Evolutionary conservation across 1,140 invertebrate species (phyloP).

Genomic region (Procambarus clarkii): DNA sequence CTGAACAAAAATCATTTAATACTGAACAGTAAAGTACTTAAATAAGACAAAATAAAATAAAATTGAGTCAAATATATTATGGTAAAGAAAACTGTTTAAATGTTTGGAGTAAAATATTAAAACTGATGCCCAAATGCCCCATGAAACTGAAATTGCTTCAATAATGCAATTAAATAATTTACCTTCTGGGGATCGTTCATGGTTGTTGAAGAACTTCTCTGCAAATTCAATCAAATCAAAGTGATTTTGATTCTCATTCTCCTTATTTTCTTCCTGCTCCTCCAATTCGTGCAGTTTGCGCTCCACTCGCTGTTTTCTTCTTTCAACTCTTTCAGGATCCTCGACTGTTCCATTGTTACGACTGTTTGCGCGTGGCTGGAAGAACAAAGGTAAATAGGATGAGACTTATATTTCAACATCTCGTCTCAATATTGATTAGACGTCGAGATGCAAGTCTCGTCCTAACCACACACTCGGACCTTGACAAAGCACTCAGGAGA

Average conservation of each 20-base stretch:
- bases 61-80: background rate
- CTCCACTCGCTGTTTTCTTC: conserved; percentile 88
- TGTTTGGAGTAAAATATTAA: background rate
- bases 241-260: conserved; percentile 79
- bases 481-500: no score
- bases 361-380: conserved; percentile 44
- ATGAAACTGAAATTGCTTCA: background rate
- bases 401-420: no score
- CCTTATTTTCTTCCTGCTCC: conserved; percentile 78
- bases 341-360: conserved; percentile 54
- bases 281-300: conserved; percentile 87
- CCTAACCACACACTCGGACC: no score
- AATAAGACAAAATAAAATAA: background rate
- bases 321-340: conserved; percentile 81
- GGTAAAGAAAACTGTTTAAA: no score
- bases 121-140: background rate
- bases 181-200: conserved; percentile 88
- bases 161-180: background rate
- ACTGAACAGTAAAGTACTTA: background rate
- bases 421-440: no score
- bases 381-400: background rate
- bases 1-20: background rate
- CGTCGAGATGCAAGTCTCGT: no score
- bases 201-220: conserved; percentile 93
- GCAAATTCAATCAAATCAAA: conserved; percentile 95